Base-by-base conservation (phyloP, 1,140 invertebrate genomes). In the Drosophila punjabiensis region DNA sequence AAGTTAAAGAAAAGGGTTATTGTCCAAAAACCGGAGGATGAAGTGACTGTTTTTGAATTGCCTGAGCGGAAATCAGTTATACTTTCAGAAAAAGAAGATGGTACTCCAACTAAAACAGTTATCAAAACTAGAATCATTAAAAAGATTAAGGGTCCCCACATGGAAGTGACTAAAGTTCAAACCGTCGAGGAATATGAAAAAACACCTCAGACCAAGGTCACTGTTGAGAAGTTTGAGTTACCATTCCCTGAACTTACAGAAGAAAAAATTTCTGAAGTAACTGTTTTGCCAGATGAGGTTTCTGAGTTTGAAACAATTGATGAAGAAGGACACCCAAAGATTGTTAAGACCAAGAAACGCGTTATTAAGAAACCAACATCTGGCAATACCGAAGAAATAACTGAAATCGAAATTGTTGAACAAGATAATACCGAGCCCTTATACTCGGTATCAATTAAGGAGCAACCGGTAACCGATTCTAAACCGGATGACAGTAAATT, bases 121-220 rank as follows among this genome's bases (percentile, higher is more conserved):
- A 93, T 93, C 8, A 93, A 93, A 11, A 94, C 94, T 7, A 93
- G 93, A 56, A 90, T 93, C 16, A 94, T 93, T 18, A 93, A 92
- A 61, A 93, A 93, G 68, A 87, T 92, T 20, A 89, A 85, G 18
- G 93, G 92, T 3, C 60, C 90, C 0, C 93, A 94, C 74, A 91
- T 94, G 87, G 88, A 94, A 71, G 86, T 93, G 3, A 93, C 93
- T 4, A 93, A 94, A 81, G 90, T 94, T 32, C 83, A 92, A 47
- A 93, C 92, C 7, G 76, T 94, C 5, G 92, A 94, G 70, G 93
- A 94, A 70, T 93, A 93, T 64, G 93, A 93, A 52, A 93, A 94
- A 64, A 67, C 60, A 13, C 92, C 93, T 14, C 58, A 92, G 8
- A 94, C 89, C 6, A 93, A 82, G n/a, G 82, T 94, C 0, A 86